Conservation (phyloP, 2,113 vertebrate genomes). For the Crotalus horridus region DNA sequence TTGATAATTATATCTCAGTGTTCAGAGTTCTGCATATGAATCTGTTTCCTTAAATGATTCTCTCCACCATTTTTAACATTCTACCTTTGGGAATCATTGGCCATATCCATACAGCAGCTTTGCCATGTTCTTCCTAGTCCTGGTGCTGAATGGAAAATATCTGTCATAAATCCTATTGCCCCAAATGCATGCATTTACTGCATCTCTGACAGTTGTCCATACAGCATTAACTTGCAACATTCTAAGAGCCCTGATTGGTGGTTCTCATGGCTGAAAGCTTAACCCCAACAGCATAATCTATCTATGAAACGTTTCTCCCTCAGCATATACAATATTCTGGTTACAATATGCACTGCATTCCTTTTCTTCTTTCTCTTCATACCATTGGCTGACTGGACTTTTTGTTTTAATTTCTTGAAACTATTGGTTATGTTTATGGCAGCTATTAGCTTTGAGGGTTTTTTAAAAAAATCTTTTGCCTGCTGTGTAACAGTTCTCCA, state of each 20-base stretch:
- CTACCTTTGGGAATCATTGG: neutral
- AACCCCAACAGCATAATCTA: neutral
- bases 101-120: neutral
- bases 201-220: neutral
- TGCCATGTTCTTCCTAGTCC: neutral
- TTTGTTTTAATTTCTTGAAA: neutral
- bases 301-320: neutral
- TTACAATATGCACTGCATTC: neutral
- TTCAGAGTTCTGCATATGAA: neutral
- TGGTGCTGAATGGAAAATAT: neutral
- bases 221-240: neutral
- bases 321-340: neutral
- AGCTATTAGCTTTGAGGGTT: neutral
- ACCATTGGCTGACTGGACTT: neutral
- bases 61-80: neutral
- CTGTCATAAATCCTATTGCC: neutral
- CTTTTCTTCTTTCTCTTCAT: neutral
- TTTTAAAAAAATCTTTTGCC: neutral
- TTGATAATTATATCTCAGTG: neutral
- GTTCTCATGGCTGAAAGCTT: neutral
- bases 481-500: neutral
- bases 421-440: neutral
- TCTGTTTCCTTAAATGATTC: neutral
- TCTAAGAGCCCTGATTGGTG: neutral
- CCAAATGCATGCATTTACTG: neutral